Percentiles rank a stretch among this genome's conserved stretches.
These are phyloP conservation scores for Penelope pileata DNA, from an alignment of 2,113 vertebrate species.

Conservation along the genomic window DNA sequence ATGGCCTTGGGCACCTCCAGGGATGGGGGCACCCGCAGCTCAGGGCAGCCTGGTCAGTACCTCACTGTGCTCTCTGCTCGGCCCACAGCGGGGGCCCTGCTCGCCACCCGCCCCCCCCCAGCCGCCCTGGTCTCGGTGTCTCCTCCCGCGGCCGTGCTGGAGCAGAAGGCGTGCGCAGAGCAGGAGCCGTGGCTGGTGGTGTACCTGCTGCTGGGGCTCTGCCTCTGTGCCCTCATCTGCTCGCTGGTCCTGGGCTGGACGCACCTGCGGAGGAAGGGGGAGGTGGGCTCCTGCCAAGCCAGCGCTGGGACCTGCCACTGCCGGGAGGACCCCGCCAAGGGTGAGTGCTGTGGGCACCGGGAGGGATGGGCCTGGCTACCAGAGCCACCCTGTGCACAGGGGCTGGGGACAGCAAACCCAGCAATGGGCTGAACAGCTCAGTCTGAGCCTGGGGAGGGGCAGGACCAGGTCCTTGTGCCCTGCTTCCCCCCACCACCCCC, in stretches of 20 bases:
- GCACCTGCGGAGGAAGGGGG: conserved; percentile 69
- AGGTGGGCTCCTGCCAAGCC: conserved; percentile 38
- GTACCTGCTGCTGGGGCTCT: conserved; percentile 79
- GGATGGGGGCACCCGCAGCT: background rate
- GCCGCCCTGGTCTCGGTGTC: background rate
- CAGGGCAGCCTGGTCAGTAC: background rate
- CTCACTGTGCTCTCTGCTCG: background rate
- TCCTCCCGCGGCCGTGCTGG: background rate
- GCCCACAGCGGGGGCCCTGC: background rate
- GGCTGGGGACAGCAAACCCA: background rate
- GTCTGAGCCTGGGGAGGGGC: background rate
- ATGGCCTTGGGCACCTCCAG: background rate
- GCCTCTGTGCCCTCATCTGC: conserved; percentile 74
- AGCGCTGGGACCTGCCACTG: background rate
- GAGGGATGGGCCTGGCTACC: background rate
- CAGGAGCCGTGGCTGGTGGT: conserved; percentile 68
- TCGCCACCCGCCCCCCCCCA: background rate
- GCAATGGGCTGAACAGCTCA: fast-evolving
- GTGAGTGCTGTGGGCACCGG: conserved; percentile 57
- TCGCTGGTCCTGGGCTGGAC: conserved; percentile 78
- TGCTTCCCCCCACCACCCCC: fast-evolving
- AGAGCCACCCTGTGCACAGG: fast-evolving
- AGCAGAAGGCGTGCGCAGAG: background rate
- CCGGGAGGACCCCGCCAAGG: conserved; percentile 53
- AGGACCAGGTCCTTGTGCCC: background rate